phyloP scores from a whole-genome alignment of 2,113 vertebrate species.

The Apaloderma vittatum region DNA sequence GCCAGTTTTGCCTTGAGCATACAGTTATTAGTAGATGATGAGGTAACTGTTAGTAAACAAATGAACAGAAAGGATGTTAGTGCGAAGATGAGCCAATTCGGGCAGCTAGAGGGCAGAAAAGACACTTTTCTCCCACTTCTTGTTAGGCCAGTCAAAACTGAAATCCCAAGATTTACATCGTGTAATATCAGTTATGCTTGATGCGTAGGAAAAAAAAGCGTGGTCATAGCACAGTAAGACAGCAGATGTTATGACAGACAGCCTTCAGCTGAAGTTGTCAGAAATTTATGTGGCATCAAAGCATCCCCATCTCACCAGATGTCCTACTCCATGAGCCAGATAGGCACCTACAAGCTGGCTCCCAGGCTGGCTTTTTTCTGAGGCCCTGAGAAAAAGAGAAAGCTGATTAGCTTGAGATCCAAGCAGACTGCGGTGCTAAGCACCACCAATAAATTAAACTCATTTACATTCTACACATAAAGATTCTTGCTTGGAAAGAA shows the following conservation, averaged over 20 bases:
- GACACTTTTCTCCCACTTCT: not conserved
- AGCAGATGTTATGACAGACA: slow-evolving; percentile 55
- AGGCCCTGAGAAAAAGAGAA: not conserved
- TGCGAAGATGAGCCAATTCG: not conserved
- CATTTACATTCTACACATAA: slow-evolving; percentile 34
- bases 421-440: slow-evolving; percentile 2
- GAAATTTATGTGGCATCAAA: slow-evolving; percentile 58
- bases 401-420: slow-evolving; percentile 33
- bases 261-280: slow-evolving; percentile 36
- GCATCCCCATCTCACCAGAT: slow-evolving; percentile 14
- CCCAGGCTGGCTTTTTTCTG: not conserved
- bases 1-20: not conserved
- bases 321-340: slow-evolving; percentile 13
- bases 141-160: not conserved
- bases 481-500: not conserved
- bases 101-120: not conserved
- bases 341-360: slow-evolving; percentile 35
- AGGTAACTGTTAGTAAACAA: not conserved
- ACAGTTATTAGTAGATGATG: not conserved
- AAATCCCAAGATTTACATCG: not conserved
- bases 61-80: not conserved
- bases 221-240: not conserved
- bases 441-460: slow-evolving; percentile 18
- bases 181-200: not conserved
- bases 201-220: not conserved